phyloP scores from a whole-genome alignment of 2,888 invertebrate genomes.

The Syrista parreyssii region DNA sequence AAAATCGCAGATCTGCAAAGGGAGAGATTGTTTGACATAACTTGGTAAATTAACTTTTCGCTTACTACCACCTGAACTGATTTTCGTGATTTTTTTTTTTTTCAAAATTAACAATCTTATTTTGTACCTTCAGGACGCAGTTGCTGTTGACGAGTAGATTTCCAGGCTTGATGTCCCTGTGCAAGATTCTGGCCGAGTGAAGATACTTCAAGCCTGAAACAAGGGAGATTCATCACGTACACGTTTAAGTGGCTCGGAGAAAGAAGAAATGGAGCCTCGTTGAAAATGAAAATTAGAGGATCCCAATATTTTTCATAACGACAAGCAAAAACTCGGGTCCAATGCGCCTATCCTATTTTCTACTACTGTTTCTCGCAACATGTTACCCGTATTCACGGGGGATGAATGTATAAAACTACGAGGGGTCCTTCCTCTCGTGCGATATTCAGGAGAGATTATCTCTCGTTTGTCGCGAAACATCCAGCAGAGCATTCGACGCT shows the following conservation, averaged over 20 bases:
- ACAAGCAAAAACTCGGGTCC: not conserved
- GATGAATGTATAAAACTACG: not conserved
- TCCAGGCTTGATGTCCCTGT: slow-evolving; percentile 99
- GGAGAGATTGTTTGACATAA: not conserved
- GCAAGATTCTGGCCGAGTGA: slow-evolving; percentile 97
- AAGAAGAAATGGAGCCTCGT: no score
- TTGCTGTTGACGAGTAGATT: slow-evolving; percentile 99
- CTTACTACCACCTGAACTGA: not conserved
- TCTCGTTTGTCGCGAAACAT: slow-evolving; percentile 5
- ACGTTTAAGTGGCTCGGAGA: not conserved
- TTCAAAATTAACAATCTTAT: not conserved
- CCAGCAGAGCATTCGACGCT: slow-evolving; percentile 5
- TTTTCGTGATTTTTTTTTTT: not conserved
- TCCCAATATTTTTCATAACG: not conserved
- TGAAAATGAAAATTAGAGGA: no score
- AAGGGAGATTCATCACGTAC: not conserved
- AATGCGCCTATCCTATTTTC: not conserved
- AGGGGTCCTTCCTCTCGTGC: not conserved
- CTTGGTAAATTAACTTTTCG: slow-evolving; percentile 16
- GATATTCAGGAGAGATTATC: slow-evolving; percentile 22
- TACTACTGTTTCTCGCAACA: not conserved
- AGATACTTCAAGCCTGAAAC: slow-evolving; percentile 93
- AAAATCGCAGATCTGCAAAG: slow-evolving; percentile 94
- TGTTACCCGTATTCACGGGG: not conserved
- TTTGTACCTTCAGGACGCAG: slow-evolving; percentile 90